These are phyloP conservation scores for Oreortyx pictus DNA, from an alignment of 2,797 vertebrate species.

Conservation along the genomic window DNA sequence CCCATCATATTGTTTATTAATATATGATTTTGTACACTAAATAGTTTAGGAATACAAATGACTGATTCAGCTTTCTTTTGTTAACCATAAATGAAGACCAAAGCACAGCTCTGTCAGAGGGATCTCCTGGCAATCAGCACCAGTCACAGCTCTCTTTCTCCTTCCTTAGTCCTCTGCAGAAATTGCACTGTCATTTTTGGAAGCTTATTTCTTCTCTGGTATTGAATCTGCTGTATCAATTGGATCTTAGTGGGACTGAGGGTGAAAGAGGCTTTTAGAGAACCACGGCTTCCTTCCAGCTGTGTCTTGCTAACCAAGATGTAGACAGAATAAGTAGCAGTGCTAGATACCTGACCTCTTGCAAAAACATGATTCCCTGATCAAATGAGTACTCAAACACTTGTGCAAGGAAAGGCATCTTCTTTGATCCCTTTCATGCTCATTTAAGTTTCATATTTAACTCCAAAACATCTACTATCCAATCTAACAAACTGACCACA, in stretches of 20 bases:
- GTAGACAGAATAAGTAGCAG: neutral
- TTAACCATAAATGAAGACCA: neutral
- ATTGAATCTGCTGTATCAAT: neutral
- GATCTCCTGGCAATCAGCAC: neutral
- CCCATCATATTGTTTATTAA: neutral
- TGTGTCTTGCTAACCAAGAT: neutral
- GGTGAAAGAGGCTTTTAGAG: neutral
- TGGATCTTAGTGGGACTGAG: neutral
- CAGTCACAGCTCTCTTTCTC: neutral
- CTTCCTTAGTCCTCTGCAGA: neutral
- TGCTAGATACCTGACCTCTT: neutral
- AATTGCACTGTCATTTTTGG: neutral
- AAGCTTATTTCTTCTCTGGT: neutral
- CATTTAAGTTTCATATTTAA: neutral
- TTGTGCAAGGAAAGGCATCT: neutral
- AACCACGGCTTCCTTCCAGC: rapidly evolving
- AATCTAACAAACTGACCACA: neutral
- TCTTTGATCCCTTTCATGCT: neutral
- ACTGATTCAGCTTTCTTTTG: neutral
- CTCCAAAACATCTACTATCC: neutral
- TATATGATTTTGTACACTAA: neutral
- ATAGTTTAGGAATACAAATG: neutral
- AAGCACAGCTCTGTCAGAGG: neutral
- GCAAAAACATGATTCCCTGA: neutral
- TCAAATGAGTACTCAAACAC: neutral